Evolutionary conservation across 30 jellyfish, hydroid and myxozoan genomes (phyloP).

Genomic region (Turritopsis rubra): DNA sequence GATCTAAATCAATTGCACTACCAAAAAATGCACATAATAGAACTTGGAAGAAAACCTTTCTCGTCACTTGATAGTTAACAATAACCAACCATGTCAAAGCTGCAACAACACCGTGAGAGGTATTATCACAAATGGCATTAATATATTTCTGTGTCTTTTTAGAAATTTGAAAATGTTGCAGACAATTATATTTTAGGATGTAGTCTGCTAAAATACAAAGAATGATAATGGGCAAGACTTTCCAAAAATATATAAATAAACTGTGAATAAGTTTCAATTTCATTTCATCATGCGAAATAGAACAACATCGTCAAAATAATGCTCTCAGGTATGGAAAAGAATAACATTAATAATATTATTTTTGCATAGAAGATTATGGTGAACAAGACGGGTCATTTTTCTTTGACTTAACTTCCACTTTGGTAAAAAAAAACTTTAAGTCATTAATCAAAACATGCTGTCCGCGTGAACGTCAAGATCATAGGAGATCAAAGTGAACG

Average conservation of each 20-base stretch:
- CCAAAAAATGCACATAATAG: conserved; percentile 39
- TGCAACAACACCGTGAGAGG: conserved; percentile 73
- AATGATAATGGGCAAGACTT: not conserved
- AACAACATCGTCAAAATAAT: not conserved
- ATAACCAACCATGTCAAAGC: conserved; percentile 51
- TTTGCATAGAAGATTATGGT: not conserved
- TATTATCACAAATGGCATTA: conserved; percentile 42
- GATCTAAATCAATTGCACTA: conserved; percentile 59
- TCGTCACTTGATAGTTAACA: conserved; percentile 18
- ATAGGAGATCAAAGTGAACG: too few species aligned
- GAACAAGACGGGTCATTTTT: too few species aligned
- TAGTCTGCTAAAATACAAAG: not conserved
- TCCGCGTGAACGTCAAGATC: too few species aligned
- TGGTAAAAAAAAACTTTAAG: too few species aligned
- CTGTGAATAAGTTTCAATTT: not conserved
- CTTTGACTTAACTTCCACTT: too few species aligned
- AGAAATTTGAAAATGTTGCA: not conserved
- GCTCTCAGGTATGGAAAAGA: not conserved
- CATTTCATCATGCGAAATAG: not conserved
- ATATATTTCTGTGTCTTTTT: not conserved
- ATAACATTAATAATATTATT: not conserved
- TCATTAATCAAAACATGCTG: too few species aligned
- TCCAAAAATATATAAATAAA: not conserved
- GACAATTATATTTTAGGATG: not conserved
- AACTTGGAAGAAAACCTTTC: not conserved